A percentile compares a stretch with the other conserved stretches of the same genome.
Evolutionary conservation across 2,888 invertebrate genomes (phyloP).

Genomic region (Dusona sp.): DNA sequence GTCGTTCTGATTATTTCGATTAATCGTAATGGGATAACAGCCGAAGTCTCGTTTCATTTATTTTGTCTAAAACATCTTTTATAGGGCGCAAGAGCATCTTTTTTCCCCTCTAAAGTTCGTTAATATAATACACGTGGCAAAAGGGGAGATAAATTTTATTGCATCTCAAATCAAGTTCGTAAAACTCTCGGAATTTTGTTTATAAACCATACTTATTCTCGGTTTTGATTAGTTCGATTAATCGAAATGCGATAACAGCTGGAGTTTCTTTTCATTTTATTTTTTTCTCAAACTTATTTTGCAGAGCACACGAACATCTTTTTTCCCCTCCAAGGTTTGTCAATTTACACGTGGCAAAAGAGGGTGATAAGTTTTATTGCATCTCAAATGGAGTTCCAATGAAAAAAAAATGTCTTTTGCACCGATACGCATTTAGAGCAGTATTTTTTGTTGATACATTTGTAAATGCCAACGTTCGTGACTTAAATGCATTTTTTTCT

Average conservation of each 20-base stretch:
- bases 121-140: neutral
- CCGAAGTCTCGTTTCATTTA: conserved; percentile 3
- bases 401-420: neutral
- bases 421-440: neutral
- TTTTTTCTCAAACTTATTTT: conserved; percentile 5
- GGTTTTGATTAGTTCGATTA: conserved; percentile 25
- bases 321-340: conserved; percentile 18
- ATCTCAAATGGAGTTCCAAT: conserved; percentile 14
- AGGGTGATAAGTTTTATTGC: conserved; percentile 33
- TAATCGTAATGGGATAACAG: conserved; percentile 9
- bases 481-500: conserved; percentile 30
- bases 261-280: neutral
- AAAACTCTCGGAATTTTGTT: conserved; percentile 30
- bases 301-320: conserved; percentile 21
- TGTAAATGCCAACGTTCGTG: conserved; percentile 14
- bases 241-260: conserved; percentile 14
- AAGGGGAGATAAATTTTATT: conserved; percentile 28
- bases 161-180: conserved; percentile 18
- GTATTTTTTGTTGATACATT: neutral
- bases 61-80: conserved; percentile 12
- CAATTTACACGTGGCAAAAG: neutral
- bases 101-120: conserved; percentile 20
- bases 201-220: conserved; percentile 13
- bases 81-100: conserved; percentile 20
- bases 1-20: conserved; percentile 25